Percentiles rank a stretch among this genome's conserved stretches.
Evolutionary conservation across 2,888 invertebrate species (phyloP).

Genomic region (Latrodectus elegans): DNA sequence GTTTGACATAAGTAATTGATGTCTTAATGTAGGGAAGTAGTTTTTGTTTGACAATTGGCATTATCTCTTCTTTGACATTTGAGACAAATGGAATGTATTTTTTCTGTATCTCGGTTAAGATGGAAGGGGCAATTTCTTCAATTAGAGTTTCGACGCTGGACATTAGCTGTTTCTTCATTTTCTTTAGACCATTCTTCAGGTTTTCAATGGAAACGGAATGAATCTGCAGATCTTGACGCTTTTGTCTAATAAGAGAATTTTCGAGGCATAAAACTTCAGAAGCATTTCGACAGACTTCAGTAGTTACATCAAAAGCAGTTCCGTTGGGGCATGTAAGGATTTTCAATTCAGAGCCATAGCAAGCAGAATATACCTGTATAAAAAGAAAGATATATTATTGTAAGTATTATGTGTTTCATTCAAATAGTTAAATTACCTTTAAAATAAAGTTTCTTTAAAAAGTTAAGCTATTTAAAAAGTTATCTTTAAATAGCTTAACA

Average conservation of each 20-base stretch:
- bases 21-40: constrained; percentile 10
- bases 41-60: constrained; percentile 9
- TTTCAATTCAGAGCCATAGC: neutral
- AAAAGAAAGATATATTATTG: neutral
- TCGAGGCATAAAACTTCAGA: neutral
- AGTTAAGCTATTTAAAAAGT: no score
- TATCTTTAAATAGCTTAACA: no score
- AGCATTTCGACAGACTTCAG: neutral
- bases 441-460: no score
- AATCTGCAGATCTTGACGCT: neutral
- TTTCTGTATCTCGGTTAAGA: neutral
- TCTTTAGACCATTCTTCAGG: neutral
- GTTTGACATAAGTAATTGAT: neutral
- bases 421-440: no score
- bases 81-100: neutral
- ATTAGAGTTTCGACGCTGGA: neutral
- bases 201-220: constrained; percentile 28
- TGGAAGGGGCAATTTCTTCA: neutral
- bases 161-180: neutral
- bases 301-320: neutral
- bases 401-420: no score
- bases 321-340: neutral
- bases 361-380: neutral
- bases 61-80: neutral
- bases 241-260: no score